Evolutionary conservation across 2,797 vertebrate species (phyloP).

Genomic region (Florisuga fusca): DNA sequence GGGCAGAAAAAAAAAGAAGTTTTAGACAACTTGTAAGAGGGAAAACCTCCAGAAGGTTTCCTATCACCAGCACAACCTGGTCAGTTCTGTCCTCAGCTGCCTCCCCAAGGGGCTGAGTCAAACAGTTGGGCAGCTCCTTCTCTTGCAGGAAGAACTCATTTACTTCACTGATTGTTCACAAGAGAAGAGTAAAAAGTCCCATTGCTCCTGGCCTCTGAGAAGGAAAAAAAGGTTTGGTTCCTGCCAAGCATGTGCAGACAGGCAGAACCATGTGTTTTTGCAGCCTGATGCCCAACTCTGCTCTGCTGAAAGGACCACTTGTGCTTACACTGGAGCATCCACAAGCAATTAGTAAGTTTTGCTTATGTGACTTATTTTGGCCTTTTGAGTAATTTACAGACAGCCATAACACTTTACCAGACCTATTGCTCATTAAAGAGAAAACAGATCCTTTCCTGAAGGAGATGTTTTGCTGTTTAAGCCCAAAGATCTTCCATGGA

Average conservation of each 20-base stretch:
- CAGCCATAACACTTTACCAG: not conserved
- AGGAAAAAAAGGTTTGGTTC: not conserved
- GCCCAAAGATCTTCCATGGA: not conserved
- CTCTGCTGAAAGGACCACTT: not conserved
- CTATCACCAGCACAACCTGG: not conserved
- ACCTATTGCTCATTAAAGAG: not conserved
- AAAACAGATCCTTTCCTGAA: not conserved
- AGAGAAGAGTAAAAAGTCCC: not conserved
- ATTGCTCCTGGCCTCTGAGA: not conserved
- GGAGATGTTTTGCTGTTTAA: not conserved
- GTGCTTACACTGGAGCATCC: not conserved
- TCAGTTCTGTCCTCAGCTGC: not conserved
- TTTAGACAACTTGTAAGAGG: not conserved
- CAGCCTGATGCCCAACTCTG: not conserved
- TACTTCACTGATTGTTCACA: not conserved
- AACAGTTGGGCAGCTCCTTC: not conserved
- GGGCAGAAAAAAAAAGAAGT: not conserved
- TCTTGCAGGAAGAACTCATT: not conserved
- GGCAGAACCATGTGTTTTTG: not conserved
- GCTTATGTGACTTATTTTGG: not conserved
- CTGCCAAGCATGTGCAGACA: not conserved
- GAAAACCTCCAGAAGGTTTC: not conserved
- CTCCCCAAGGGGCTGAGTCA: not conserved
- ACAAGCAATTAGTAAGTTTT: not conserved
- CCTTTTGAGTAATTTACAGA: not conserved